These are phyloP conservation scores for Odobenus rosmarus DNA, from an alignment of 2,113 vertebrate species.

Conservation along the genomic window DNA sequence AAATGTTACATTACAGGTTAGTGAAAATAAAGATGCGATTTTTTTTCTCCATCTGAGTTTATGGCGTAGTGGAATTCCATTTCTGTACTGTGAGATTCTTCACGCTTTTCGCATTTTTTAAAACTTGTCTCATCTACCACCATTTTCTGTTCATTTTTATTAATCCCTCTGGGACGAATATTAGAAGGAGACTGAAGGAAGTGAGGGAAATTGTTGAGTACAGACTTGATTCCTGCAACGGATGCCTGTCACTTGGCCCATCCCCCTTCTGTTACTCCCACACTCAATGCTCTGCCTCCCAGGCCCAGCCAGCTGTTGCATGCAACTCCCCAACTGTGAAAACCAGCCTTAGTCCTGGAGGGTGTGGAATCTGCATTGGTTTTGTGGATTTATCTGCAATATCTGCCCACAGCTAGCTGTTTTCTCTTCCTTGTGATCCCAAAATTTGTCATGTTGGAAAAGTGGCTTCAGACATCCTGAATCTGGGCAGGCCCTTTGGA, in stretches of 20 bases:
- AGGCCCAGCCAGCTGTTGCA: neutral
- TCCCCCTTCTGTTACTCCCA: neutral
- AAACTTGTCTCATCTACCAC: neutral
- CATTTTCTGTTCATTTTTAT: constrained; percentile 17
- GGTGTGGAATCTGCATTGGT: neutral
- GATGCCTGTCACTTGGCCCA: neutral
- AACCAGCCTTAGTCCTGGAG: neutral
- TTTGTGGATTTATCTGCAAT: constrained; percentile 5
- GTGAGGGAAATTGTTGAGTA: neutral
- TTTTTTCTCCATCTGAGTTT: neutral
- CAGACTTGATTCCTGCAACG: neutral
- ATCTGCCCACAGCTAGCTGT: neutral
- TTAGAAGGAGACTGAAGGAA: neutral
- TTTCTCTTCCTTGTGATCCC: neutral
- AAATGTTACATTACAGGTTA: neutral
- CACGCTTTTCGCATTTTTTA: neutral
- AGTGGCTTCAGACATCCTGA: neutral
- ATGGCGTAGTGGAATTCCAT: neutral
- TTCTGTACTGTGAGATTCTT: neutral
- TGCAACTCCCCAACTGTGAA: neutral
- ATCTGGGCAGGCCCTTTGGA: neutral
- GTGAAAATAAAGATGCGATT: constrained; percentile 16
- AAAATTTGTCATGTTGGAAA: constrained; percentile 24
- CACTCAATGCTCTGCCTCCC: neutral
- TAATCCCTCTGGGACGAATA: neutral